A percentile compares a stretch with the other conserved stretches of the same genome.
Conservation (phyloP, 2,888 invertebrate species). For the Folsomia manolachei region DNA sequence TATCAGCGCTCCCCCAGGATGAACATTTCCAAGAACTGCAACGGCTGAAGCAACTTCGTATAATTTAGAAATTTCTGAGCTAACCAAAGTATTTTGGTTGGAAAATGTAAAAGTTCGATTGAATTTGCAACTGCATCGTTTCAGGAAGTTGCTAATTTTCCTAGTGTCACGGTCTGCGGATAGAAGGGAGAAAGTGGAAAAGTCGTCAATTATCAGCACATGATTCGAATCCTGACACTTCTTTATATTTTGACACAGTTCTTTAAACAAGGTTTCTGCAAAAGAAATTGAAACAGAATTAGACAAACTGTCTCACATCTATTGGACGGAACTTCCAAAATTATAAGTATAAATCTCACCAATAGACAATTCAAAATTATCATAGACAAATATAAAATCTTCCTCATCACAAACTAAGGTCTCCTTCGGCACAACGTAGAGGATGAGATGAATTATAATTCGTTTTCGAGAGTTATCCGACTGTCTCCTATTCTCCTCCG, state of each 20-base stretch:
- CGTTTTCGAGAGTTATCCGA: not conserved
- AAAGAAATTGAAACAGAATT: not conserved
- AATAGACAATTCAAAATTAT: not conserved
- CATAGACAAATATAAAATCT: not conserved
- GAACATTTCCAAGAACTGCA: constrained; percentile 19
- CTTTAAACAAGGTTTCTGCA: constrained; percentile 22
- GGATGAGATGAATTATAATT: not conserved
- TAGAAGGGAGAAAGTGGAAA: constrained; percentile 34
- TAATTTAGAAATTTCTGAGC: constrained; percentile 24
- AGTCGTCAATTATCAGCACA: constrained; percentile 42
- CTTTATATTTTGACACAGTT: not conserved
- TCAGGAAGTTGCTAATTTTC: constrained; percentile 19
- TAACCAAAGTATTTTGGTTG: constrained; percentile 24
- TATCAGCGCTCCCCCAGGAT: not conserved
- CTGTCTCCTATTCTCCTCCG: not conserved
- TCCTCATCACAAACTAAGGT: constrained; percentile 20
- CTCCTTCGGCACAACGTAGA: constrained; percentile 23
- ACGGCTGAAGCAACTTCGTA: constrained; percentile 29
- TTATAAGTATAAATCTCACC: not conserved
- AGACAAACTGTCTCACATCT: not conserved
- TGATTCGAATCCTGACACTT: constrained; percentile 20
- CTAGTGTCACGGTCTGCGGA: constrained; percentile 8
- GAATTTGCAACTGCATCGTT: constrained; percentile 10
- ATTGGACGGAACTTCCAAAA: not conserved
- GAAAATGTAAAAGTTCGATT: constrained; percentile 30